phyloP scores from a whole-genome alignment of 2,888 invertebrate species.

The Entomobrya proxima region DNA sequence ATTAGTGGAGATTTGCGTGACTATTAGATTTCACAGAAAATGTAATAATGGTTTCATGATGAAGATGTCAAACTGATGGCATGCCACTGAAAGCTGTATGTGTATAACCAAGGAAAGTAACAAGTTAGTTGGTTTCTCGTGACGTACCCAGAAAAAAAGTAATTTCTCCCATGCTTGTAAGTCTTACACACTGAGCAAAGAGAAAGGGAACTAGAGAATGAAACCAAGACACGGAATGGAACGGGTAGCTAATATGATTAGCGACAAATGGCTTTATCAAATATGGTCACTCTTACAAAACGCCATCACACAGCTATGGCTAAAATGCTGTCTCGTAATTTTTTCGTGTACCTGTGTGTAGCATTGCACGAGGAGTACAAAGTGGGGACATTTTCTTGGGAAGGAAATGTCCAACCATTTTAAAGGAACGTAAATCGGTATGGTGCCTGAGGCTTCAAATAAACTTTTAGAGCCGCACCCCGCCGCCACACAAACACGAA shows the following conservation, averaged over 20 bases:
- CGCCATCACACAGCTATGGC: too few species aligned
- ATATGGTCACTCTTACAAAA: neutral
- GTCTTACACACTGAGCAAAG: neutral
- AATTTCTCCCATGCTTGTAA: neutral
- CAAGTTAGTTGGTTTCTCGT: neutral
- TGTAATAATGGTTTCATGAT: constrained; percentile 10
- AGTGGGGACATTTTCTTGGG: neutral
- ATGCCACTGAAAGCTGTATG: neutral
- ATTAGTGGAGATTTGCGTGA: constrained; percentile 50
- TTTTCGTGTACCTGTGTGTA: too few species aligned
- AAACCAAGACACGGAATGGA: neutral
- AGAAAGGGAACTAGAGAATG: neutral
- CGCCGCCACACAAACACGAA: neutral
- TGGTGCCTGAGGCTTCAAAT: neutral
- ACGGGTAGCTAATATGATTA: constrained; percentile 19
- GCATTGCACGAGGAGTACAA: neutral
- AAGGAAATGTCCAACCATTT: neutral
- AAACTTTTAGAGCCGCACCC: neutral
- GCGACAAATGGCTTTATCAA: constrained; percentile 18
- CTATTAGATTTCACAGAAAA: constrained; percentile 23
- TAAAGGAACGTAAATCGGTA: neutral
- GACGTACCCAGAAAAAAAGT: neutral
- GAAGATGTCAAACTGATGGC: constrained; percentile 22
- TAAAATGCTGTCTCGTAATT: too few species aligned
- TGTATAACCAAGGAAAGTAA: neutral